These are phyloP conservation scores for Sinelater perroti DNA, from an alignment of 2,888 invertebrate species.

Conservation along the genomic window DNA sequence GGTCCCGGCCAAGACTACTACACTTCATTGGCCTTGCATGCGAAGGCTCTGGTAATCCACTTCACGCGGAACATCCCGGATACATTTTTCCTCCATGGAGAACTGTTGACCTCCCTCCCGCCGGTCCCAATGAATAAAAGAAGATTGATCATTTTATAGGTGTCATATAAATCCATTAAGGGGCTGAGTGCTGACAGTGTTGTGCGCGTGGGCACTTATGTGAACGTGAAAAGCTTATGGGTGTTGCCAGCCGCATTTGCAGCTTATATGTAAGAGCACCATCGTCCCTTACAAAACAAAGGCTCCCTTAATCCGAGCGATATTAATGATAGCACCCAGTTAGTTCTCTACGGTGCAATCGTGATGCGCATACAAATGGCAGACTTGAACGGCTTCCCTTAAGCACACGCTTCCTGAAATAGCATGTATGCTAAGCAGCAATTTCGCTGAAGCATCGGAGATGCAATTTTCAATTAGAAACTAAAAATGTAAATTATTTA, in stretches of 20 bases:
- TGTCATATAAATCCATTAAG: slow-evolving; percentile 6
- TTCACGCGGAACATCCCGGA: too few species aligned
- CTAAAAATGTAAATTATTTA: too few species aligned
- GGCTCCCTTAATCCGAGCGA: neutral
- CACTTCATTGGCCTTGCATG: slow-evolving; percentile 8
- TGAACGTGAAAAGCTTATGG: neutral
- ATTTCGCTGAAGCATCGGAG: too few species aligned
- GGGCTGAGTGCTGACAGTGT: neutral
- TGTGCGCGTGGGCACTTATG: too few species aligned
- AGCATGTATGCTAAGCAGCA: too few species aligned
- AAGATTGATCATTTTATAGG: slow-evolving; percentile 1
- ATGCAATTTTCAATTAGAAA: too few species aligned
- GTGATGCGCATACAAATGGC: slow-evolving; percentile 17
- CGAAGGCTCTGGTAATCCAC: too few species aligned
- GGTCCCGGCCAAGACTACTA: slow-evolving; percentile 2
- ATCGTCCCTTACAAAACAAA: slow-evolving; percentile 4
- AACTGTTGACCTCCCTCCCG: too few species aligned
- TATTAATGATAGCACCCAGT: slow-evolving; percentile 14
- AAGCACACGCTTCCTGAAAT: too few species aligned
- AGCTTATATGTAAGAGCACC: neutral
- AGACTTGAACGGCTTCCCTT: too few species aligned
- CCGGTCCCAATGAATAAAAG: neutral
- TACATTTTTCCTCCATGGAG: too few species aligned
- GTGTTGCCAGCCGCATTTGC: neutral
- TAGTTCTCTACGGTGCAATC: slow-evolving; percentile 12